Percentiles rank a stretch among this genome's conserved stretches.
These are phyloP conservation scores for Tamias sibiricus DNA, from an alignment of 2,113 vertebrate genomes.

Conservation along the genomic window DNA sequence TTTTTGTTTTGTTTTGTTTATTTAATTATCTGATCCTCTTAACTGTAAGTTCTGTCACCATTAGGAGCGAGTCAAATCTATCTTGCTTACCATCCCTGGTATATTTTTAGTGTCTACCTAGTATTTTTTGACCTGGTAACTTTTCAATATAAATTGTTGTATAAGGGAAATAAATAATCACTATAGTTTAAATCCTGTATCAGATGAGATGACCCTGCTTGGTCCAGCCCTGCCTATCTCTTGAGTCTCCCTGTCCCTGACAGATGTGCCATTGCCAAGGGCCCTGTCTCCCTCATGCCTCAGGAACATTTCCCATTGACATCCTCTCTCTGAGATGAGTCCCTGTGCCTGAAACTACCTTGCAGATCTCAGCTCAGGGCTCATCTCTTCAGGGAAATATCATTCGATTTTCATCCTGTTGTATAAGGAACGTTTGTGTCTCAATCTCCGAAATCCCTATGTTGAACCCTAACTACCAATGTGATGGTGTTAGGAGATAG, in stretches of 20 bases:
- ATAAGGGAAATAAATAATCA: background rate
- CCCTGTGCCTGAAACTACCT: background rate
- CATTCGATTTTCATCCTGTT: background rate
- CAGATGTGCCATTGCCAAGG: background rate
- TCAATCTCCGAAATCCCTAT: background rate
- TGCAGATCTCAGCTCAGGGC: background rate
- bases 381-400: background rate
- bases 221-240: background rate
- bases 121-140: background rate
- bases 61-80: background rate
- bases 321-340: background rate
- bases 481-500: background rate
- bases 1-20: background rate
- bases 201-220: background rate
- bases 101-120: slow-evolving; percentile 12
- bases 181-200: background rate
- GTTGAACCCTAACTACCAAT: background rate
- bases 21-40: background rate
- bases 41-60: background rate
- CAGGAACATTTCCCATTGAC: background rate
- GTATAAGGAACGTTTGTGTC: background rate
- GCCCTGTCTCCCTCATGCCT: background rate
- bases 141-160: slow-evolving; percentile 25
- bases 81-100: background rate
- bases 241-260: background rate